Conservation (phyloP, 2,888 invertebrate species). For the Agapetus fuscipes region DNA sequence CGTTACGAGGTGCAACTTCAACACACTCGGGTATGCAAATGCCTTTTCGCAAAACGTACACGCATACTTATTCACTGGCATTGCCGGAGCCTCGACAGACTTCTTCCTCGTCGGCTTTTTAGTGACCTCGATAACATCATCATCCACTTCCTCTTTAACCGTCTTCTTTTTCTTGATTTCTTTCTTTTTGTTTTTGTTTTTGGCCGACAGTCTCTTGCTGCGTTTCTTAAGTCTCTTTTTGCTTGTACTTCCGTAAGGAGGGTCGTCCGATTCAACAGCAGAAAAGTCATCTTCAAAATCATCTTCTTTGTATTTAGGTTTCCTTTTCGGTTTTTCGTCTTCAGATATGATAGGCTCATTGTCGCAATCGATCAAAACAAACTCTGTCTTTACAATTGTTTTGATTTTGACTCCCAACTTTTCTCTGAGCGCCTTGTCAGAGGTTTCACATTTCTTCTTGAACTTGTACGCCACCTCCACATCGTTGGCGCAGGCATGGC, state of each 20-base stretch:
- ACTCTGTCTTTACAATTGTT: slow-evolving; percentile 27
- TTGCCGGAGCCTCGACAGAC: slow-evolving; percentile 18
- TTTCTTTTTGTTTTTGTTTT: slow-evolving; percentile 6
- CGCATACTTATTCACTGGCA: slow-evolving; percentile 25
- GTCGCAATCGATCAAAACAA: slow-evolving; percentile 32
- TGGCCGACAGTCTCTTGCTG: slow-evolving; percentile 4
- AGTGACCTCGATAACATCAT: slow-evolving; percentile 13
- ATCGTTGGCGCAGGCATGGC: slow-evolving; percentile 30
- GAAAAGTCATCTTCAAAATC: slow-evolving; percentile 10
- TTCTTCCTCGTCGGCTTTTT: slow-evolving; percentile 3
- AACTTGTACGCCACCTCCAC: slow-evolving; percentile 32
- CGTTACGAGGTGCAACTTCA: slow-evolving; percentile 30
- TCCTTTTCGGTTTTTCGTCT: slow-evolving; percentile 23
- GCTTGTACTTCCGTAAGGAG: slow-evolving; percentile 6
- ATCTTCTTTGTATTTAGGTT: background rate
- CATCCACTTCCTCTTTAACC: slow-evolving; percentile 8
- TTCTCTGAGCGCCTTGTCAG: slow-evolving; percentile 32
- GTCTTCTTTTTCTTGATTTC: slow-evolving; percentile 2
- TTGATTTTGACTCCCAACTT: slow-evolving; percentile 29
- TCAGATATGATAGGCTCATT: slow-evolving; percentile 18
- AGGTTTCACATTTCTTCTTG: slow-evolving; percentile 30
- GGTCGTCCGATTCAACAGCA: slow-evolving; percentile 13
- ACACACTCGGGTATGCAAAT: slow-evolving; percentile 32
- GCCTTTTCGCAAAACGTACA: slow-evolving; percentile 31
- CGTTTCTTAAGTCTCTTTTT: slow-evolving; percentile 6